Evolutionary conservation across 1,140 invertebrate genomes (phyloP).

Genomic region (Prorops nasuta): DNA sequence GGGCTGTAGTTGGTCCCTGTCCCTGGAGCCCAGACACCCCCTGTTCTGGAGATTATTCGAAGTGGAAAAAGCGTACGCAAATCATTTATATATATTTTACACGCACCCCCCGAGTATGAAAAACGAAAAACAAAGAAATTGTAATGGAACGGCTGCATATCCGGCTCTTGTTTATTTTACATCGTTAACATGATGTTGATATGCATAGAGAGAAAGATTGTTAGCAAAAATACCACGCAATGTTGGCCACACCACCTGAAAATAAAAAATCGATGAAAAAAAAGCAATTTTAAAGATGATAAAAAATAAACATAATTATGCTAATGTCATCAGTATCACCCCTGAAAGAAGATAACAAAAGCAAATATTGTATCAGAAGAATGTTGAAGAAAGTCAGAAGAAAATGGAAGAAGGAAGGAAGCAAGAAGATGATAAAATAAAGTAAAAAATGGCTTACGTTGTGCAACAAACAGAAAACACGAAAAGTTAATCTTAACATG

Average conservation of each 20-base stretch:
- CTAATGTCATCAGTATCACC: neutral
- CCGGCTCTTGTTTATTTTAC: slow-evolving; percentile 28
- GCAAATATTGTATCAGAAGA: neutral
- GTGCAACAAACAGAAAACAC: slow-evolving; percentile 2
- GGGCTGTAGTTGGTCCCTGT: slow-evolving; percentile 59
- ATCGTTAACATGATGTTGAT: slow-evolving; percentile 13
- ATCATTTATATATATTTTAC: slow-evolving; percentile 40
- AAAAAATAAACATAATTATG: neutral
- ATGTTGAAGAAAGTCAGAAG: slow-evolving; percentile 7
- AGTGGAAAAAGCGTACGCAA: slow-evolving; percentile 31
- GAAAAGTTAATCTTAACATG: slow-evolving; percentile 5
- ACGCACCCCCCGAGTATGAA: slow-evolving; percentile 39
- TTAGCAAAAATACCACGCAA: slow-evolving; percentile 8
- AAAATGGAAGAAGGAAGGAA: slow-evolving; percentile 10
- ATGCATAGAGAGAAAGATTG: too few species aligned
- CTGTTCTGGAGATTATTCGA: slow-evolving; percentile 56
- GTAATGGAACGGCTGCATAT: slow-evolving; percentile 34
- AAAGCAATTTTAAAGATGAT: neutral
- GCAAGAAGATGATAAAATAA: slow-evolving; percentile 14
- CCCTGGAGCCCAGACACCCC: slow-evolving; percentile 57
- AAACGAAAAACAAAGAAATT: slow-evolving; percentile 24
- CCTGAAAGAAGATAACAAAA: too few species aligned
- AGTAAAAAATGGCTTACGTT: slow-evolving; percentile 9
- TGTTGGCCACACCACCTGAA: slow-evolving; percentile 17
- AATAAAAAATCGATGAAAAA: slow-evolving; percentile 5